Base-by-base conservation (phyloP, 2,797 vertebrate species). In the Lepilemur ruficaudatus region DNA sequence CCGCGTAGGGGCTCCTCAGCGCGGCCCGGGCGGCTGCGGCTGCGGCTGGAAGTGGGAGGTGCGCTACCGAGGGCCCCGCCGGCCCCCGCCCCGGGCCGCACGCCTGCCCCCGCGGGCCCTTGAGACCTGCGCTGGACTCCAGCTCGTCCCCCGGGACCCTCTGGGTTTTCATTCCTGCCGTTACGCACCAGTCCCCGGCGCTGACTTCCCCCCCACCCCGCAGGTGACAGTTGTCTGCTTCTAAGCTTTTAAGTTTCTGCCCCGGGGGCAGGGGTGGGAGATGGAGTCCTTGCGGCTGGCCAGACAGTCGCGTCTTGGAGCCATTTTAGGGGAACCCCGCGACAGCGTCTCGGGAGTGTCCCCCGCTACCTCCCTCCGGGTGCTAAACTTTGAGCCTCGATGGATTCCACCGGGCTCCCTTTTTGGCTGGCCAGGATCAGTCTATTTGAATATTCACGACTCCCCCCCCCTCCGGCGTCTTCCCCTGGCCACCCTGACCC, bases 231-330 rank as follows among this genome's bases (percentile, higher is more conserved):
- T 57, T 98, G 97, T 96, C 94, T 72, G 97, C 97, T 96, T 95
- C 95, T 76, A 65, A 96, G 98, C 97, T 83, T 91, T 61, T 83
- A 97, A 98, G 98, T 98, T 97, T 97, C 92, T 38, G 92, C 91
- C 96, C 96, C 90, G 98, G 98, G 96, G 97, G 97, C 94, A 93
- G 97, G 90, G 97, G 96, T 91, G 88, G 97, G 79, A 65, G 96
- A 93, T 75, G 94, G 95, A 83, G 97, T 95, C 97, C 96, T 76
- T 96, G 79, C 92, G 72, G 93, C 95, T 93, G 94, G 76, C 94
- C 43, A 90, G 93, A 95, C 96, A 50, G 93, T 91, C 89, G 94
- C 95, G 78, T 95, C 95, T 95, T 97, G 89, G 97, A 97, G 89
- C 81, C 72, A 90, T 98, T 96, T 46, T 72, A 87, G 93, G 96